Base-by-base conservation (phyloP, 1,140 invertebrate species). In the Portunus trituberculatus region DNA sequence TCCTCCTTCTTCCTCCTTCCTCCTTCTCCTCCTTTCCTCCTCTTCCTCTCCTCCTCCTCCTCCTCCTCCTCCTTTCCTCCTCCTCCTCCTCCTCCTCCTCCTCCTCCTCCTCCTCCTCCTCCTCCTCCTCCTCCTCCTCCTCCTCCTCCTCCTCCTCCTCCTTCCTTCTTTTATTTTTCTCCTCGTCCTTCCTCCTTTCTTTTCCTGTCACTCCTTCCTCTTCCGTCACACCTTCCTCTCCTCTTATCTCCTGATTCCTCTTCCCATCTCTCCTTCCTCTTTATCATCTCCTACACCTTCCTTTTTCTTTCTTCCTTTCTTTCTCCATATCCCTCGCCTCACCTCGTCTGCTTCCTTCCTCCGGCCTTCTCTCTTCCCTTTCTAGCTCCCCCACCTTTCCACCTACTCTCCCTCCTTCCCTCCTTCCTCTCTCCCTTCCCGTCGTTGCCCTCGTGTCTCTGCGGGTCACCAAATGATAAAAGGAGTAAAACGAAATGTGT, bases 381-480 rank as follows among this genome's bases (percentile, higher is more conserved):
- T 76, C 59, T 3, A 12, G 7, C 20, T 76, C 20, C 20, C 59
- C 20, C 10, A 8, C 20, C 20, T 25, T 76, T 20, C 59, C 20
- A 20, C 20, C 67, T 76, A n/a, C 67, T 76, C n/a, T n/a, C 8
- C 0, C 25, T 76, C 20, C 67, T 8, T 25, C 67, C 67, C n/a
- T n/a, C n/a, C 67, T 1, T 20, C 67, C 20, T 8, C 52, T 20
- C 20, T n/a, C 67, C 20, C 67, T 76, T n/a, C 67, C 67, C 8
- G 67, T 76, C 67, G 16, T 25, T 76, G 20, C 20, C 67, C n/a
- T 76, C 67, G 67, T n/a, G 12, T 76, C 67, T 12, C 20, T n/a
- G 67, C 67, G 67, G 67, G 67, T 76, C 67, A 76, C 67, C 67
- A 76, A 20, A 76, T 76, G 67, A 76, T 76, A 76, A 76, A 76